Percentiles rank a stretch among this genome's conserved stretches.
Conservation (phyloP, 2,888 invertebrate species). For the Callosobruchus maculatus region DNA sequence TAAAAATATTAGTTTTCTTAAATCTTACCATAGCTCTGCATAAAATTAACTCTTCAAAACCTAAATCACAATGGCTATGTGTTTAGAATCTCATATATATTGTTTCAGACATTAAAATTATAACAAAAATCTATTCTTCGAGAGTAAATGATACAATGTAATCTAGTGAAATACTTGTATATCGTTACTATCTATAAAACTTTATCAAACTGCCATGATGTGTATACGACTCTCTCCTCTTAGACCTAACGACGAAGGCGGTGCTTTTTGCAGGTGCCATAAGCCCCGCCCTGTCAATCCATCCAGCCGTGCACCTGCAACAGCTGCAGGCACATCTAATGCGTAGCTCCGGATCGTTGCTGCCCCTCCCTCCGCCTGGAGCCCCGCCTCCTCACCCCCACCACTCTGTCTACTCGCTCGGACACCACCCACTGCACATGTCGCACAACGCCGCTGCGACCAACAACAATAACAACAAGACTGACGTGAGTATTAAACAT, state of each 20-base stretch:
- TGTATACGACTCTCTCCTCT: not conserved
- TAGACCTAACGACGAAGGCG: not conserved
- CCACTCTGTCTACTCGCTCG: slow-evolving; percentile 46
- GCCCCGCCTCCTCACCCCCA: slow-evolving; percentile 39
- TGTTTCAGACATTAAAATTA: no score
- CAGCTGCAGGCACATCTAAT: slow-evolving; percentile 78
- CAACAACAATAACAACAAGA: slow-evolving; percentile 27
- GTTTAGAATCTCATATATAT: no score
- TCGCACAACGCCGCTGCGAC: slow-evolving; percentile 33
- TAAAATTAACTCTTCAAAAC: no score
- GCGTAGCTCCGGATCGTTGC: slow-evolving; percentile 59
- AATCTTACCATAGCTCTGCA: no score
- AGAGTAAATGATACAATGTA: no score
- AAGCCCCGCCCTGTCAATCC: slow-evolving; percentile 76
- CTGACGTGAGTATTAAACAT: slow-evolving; percentile 38
- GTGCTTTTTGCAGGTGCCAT: slow-evolving; percentile 54
- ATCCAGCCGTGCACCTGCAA: slow-evolving; percentile 64
- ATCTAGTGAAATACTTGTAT: no score
- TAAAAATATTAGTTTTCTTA: no score
- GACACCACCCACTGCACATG: slow-evolving; percentile 47
- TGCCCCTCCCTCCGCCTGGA: slow-evolving; percentile 50
- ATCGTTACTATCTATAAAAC: no score
- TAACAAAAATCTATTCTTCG: no score
- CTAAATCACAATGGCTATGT: no score
- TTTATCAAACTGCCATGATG: not conserved